phyloP scores from a whole-genome alignment of 2,797 vertebrate species.

The Phataginus tetradactyla region DNA sequence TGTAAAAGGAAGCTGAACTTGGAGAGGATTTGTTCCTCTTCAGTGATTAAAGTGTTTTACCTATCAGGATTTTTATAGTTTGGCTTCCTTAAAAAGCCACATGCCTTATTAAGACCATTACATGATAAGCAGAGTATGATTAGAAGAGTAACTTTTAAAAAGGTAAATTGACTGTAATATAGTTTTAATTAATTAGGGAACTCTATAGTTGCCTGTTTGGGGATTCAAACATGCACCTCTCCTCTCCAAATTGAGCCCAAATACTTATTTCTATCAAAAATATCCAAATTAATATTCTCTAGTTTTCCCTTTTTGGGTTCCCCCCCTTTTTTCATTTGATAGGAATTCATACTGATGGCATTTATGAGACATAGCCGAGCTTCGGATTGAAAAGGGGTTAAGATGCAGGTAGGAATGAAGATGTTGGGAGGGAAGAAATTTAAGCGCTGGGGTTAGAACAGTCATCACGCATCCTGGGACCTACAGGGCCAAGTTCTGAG shows the following conservation, averaged over 20 bases:
- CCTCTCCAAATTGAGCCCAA: background rate
- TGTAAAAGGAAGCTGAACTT: background rate
- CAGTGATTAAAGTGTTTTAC: background rate
- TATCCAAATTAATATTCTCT: background rate
- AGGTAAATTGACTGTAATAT: background rate
- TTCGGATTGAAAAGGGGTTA: background rate
- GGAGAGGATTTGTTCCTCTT: background rate
- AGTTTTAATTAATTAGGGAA: conserved; percentile 30
- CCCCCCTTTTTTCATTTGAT: background rate
- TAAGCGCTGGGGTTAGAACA: background rate
- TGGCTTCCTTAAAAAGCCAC: background rate
- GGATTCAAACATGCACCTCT: background rate
- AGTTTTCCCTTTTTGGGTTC: background rate
- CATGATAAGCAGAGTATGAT: background rate
- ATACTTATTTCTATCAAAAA: conserved; percentile 23
- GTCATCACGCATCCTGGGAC: background rate
- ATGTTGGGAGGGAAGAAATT: background rate
- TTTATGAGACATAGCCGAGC: background rate
- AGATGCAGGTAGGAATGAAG: background rate
- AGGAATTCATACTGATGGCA: background rate
- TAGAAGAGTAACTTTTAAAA: background rate
- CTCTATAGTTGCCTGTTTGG: background rate
- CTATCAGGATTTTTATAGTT: background rate
- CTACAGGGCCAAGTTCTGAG: background rate
- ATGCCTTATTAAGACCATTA: background rate